Percentiles rank a stretch among this genome's conserved stretches.
Evolutionary conservation across 2,888 invertebrate genomes (phyloP).

Genomic region (Lydus trimaculatus): DNA sequence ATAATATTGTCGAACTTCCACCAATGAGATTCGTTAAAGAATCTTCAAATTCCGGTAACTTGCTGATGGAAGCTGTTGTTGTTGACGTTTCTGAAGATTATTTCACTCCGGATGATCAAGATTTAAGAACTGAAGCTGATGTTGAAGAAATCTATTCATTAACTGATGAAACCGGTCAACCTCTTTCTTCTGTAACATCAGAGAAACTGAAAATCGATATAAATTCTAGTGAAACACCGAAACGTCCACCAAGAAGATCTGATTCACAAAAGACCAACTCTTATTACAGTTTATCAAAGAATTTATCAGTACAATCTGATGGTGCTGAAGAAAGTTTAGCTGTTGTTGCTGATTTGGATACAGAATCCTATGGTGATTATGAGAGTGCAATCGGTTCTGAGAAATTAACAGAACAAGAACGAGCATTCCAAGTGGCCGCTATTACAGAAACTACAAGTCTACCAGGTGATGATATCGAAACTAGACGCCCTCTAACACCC

Average conservation of each 20-base stretch:
- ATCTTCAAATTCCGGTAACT: conserved; percentile 85
- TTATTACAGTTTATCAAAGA: conserved; percentile 70
- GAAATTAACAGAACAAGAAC: conserved; percentile 46
- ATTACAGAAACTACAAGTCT: conserved; percentile 58
- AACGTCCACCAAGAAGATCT: conserved; percentile 70
- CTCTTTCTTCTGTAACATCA: conserved; percentile 59
- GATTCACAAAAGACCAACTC: conserved; percentile 68
- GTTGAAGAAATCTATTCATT: conserved; percentile 83
- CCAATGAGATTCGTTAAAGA: conserved; percentile 89
- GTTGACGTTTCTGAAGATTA: conserved; percentile 89
- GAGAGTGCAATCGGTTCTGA: conserved; percentile 70
- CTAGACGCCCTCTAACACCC: conserved; percentile 53
- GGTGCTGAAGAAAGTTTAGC: conserved; percentile 59
- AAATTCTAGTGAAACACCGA: conserved; percentile 64
- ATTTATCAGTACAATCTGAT: conserved; percentile 68
- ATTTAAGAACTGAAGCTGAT: conserved; percentile 85
- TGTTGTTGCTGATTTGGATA: conserved; percentile 65
- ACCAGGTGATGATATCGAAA: conserved; percentile 53
- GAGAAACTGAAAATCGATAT: conserved; percentile 65
- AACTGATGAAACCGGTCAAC: conserved; percentile 70
- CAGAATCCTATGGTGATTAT: conserved; percentile 71
- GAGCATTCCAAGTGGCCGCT: conserved; percentile 57
- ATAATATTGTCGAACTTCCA: conserved; percentile 86
- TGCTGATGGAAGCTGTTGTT: conserved; percentile 90
- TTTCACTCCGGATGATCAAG: conserved; percentile 82